Conservation (phyloP, 2,888 invertebrate genomes). For the Germaria angustata region DNA sequence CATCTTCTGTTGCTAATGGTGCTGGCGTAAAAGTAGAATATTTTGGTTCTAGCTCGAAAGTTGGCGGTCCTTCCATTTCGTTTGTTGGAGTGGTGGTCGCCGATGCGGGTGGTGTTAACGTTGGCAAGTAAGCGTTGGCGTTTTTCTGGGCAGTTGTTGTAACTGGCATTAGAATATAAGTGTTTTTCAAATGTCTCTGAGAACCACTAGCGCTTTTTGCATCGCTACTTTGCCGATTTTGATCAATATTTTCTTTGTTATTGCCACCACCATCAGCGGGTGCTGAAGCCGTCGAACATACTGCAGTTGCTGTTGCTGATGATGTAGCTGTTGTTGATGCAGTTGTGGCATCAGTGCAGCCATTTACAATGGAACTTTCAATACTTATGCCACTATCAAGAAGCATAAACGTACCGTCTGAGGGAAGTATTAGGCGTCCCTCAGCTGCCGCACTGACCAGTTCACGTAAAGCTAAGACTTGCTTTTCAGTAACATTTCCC, state of each 20-base stretch:
- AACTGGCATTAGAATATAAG: constrained; percentile 78
- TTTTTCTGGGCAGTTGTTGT: constrained; percentile 65
- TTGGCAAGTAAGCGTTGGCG: constrained; percentile 4
- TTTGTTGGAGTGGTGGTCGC: constrained; percentile 3
- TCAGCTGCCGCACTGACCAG: constrained; percentile 80
- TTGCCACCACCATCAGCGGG: background rate
- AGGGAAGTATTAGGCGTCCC: constrained; percentile 79
- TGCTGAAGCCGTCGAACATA: constrained; percentile 1
- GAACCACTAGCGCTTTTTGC: background rate
- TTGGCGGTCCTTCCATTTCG: constrained; percentile 67
- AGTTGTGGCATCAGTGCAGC: constrained; percentile 23
- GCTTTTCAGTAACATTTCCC: constrained; percentile 80
- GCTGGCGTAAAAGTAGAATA: constrained; percentile 73
- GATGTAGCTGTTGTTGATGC: constrained; percentile 45
- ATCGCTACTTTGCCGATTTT: background rate
- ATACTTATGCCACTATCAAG: constrained; percentile 79
- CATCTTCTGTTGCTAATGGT: constrained; percentile 53
- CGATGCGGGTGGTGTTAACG: constrained; percentile 64
- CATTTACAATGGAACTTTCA: constrained; percentile 77
- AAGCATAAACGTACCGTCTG: constrained; percentile 80
- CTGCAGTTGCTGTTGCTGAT: background rate
- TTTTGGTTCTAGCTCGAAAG: constrained; percentile 75
- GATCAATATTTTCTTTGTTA: constrained; percentile 48
- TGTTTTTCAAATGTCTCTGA: constrained; percentile 71
- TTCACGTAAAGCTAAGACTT: constrained; percentile 79